phyloP scores from a whole-genome alignment of 23 tunicate genomes.

The Pegea sp. region DNA sequence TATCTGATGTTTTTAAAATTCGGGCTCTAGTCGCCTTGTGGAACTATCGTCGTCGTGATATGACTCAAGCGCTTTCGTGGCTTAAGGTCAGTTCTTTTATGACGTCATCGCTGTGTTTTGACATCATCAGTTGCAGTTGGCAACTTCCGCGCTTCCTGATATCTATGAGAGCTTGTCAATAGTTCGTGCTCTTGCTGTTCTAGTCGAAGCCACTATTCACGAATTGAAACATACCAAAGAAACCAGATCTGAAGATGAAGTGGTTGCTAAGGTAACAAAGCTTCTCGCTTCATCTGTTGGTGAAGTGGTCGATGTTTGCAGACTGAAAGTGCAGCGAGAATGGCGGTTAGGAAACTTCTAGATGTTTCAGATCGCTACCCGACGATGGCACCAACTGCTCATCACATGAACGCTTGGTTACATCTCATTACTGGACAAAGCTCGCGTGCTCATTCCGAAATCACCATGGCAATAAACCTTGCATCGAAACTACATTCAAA shows the following conservation, averaged over 20 bases:
- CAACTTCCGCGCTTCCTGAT: too few species aligned
- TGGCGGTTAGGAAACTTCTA: neutral
- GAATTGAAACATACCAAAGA: slow-evolving; percentile 5
- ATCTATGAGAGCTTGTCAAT: too few species aligned
- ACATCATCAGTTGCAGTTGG: too few species aligned
- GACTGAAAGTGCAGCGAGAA: neutral
- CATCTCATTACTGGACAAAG: slow-evolving; percentile 6
- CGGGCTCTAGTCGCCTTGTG: slow-evolving; percentile 45
- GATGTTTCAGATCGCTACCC: slow-evolving; percentile 17
- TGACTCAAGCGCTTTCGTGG: neutral
- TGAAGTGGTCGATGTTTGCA: neutral
- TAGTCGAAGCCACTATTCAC: too few species aligned
- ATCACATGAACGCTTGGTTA: slow-evolving; percentile 13
- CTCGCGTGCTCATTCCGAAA: slow-evolving; percentile 9
- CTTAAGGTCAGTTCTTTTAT: slow-evolving; percentile 2
- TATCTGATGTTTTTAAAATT: slow-evolving; percentile 3
- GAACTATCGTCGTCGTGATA: slow-evolving; percentile 25
- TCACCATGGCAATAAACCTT: slow-evolving; percentile 23
- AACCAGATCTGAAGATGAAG: slow-evolving; percentile 14
- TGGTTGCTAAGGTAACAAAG: slow-evolving; percentile 13
- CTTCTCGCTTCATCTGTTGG: neutral
- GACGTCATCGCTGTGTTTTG: too few species aligned
- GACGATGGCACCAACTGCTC: slow-evolving; percentile 19
- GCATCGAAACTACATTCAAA: slow-evolving; percentile 4
- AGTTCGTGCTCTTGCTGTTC: too few species aligned